Conservation (phyloP, 1,140 invertebrate genomes). For the Trichonephila clavipes region DNA sequence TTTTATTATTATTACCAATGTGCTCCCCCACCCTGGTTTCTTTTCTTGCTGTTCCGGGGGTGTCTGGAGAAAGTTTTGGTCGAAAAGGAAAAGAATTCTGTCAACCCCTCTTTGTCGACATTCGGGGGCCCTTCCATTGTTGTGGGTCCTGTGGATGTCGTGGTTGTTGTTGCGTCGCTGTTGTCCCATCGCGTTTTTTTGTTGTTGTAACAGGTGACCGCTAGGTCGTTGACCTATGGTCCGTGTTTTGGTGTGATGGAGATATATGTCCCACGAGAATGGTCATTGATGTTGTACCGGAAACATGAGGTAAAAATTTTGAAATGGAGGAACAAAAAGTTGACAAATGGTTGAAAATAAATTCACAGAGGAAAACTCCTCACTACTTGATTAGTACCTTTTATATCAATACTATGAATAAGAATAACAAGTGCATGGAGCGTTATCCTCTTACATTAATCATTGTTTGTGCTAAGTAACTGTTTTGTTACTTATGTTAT, state of each 20-base stretch:
- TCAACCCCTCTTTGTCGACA: not conserved
- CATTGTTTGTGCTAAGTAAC: no score
- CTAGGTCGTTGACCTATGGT: conserved; percentile 54
- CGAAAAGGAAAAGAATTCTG: conserved; percentile 2
- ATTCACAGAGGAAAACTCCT: not conserved
- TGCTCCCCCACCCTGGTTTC: not conserved
- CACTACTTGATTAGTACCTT: not conserved
- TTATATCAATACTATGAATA: no score
- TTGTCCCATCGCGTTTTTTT: conserved; percentile 52
- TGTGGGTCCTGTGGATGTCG: conserved; percentile 30
- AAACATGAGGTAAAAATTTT: conserved; percentile 19
- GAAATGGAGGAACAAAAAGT: not conserved
- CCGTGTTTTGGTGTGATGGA: conserved; percentile 10
- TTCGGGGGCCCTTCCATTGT: not conserved
- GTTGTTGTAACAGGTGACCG: conserved; percentile 59
- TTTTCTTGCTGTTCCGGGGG: conserved; percentile 1
- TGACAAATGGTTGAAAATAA: not conserved
- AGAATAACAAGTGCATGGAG: no score
- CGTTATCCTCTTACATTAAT: no score
- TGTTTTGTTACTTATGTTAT: no score
- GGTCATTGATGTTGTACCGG: conserved; percentile 12
- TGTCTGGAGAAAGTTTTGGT: conserved; percentile 62
- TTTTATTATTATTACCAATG: conserved; percentile 73
- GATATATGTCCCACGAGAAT: conserved; percentile 3
- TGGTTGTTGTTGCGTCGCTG: conserved; percentile 62